Conservation (phyloP, 2,888 invertebrate species). For the Eupithecia centaureata region DNA sequence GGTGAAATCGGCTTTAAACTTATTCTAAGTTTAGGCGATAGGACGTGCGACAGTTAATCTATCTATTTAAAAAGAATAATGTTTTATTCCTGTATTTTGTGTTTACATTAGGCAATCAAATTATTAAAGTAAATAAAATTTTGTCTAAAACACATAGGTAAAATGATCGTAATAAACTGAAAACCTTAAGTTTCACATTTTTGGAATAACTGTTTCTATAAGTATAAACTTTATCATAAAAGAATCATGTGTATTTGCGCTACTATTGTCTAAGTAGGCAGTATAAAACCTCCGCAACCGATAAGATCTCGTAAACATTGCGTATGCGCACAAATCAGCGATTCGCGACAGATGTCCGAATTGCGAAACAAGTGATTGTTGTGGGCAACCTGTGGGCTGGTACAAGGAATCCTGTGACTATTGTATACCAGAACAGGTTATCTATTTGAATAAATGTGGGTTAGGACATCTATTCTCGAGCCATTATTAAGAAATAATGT, state of each 20-base stretch:
- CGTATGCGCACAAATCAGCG: constrained; percentile 64
- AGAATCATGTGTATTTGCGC: neutral
- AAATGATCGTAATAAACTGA: too few relatives aligned
- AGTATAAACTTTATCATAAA: too few relatives aligned
- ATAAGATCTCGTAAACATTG: constrained; percentile 51
- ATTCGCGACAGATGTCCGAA: constrained; percentile 68
- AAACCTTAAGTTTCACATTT: too few relatives aligned
- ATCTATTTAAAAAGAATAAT: too few relatives aligned
- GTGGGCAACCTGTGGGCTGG: constrained; percentile 42
- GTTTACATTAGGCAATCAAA: too few relatives aligned
- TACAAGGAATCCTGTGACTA: constrained; percentile 42
- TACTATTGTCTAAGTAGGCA: constrained; percentile 15
- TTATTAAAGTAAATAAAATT: too few relatives aligned
- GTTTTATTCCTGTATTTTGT: too few relatives aligned
- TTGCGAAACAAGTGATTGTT: constrained; percentile 55
- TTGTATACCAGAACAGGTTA: constrained; percentile 13
- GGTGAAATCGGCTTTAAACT: too few relatives aligned
- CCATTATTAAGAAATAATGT: neutral
- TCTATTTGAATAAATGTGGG: neutral
- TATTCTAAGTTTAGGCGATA: too few relatives aligned
- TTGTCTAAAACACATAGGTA: too few relatives aligned
- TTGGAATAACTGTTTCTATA: too few relatives aligned
- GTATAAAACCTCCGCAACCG: constrained; percentile 25
- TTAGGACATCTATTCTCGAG: neutral
- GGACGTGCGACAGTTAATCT: too few relatives aligned